phyloP scores from a whole-genome alignment of 2,888 invertebrate species.

The Calephelis perditalis region DNA sequence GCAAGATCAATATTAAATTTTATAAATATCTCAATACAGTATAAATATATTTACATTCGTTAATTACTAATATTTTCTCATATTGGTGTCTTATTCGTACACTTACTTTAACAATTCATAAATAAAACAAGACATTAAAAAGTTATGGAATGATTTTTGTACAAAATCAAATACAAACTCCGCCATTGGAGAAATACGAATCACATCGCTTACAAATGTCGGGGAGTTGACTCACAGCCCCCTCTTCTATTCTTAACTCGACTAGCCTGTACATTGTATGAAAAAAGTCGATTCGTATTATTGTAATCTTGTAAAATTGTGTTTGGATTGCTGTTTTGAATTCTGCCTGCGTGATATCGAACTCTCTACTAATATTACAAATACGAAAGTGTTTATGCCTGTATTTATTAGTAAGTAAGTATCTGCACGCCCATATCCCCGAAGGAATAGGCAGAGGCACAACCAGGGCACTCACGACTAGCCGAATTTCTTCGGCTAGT shows the following conservation, averaged over 20 bases:
- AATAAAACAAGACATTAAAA: slow-evolving; percentile 70
- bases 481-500: no score
- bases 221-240: slow-evolving; percentile 33
- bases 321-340: no score
- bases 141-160: slow-evolving; percentile 76
- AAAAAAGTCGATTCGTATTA: slow-evolving; percentile 35
- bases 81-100: slow-evolving; percentile 77
- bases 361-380: no score
- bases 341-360: no score
- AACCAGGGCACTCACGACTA: no score
- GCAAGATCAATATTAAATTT: slow-evolving; percentile 72
- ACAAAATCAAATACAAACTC: slow-evolving; percentile 71
- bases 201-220: slow-evolving; percentile 56
- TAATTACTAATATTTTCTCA: slow-evolving; percentile 65
- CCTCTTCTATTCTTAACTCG: slow-evolving; percentile 42
- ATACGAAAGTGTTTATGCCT: no score
- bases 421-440: no score
- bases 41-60: slow-evolving; percentile 77
- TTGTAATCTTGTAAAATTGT: slow-evolving; percentile 23
- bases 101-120: slow-evolving; percentile 62
- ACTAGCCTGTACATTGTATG: slow-evolving; percentile 73
- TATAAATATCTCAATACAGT: slow-evolving; percentile 76
- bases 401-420: no score
- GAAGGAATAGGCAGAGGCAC: no score
- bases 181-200: slow-evolving; percentile 64